Evolutionary conservation across 2,888 invertebrate species (phyloP).

Genomic region (Aphidoletes aphidimyza): DNA sequence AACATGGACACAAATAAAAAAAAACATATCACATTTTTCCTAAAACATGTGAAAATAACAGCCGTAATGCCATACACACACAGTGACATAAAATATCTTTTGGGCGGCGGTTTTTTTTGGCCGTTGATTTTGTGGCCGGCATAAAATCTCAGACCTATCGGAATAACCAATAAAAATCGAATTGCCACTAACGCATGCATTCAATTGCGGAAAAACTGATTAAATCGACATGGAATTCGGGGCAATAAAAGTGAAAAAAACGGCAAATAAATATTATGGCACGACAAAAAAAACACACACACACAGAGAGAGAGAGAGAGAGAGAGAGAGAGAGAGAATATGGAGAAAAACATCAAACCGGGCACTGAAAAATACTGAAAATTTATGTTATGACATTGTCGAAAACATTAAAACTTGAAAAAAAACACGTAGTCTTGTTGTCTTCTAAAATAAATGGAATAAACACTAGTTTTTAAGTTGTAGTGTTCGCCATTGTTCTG

Average conservation of each 20-base stretch:
- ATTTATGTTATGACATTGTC: background rate
- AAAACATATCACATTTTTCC: conserved; percentile 26
- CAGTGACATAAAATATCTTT: background rate
- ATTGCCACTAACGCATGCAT: conserved; percentile 9
- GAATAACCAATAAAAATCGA: background rate
- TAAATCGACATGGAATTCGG: background rate
- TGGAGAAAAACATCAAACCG: background rate
- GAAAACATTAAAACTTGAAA: background rate
- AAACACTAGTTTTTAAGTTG: conserved; percentile 17
- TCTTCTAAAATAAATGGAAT: background rate
- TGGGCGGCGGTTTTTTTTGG: background rate
- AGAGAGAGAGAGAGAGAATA: too few species aligned
- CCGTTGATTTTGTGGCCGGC: background rate
- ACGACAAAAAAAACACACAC: background rate
- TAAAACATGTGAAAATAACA: background rate
- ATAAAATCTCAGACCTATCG: conserved; percentile 8
- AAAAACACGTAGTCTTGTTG: background rate
- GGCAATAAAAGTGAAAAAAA: background rate
- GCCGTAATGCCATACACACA: background rate
- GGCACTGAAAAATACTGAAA: background rate
- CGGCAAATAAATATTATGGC: background rate
- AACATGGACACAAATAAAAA: background rate
- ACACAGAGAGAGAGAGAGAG: too few species aligned
- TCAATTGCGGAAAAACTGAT: conserved; percentile 3
- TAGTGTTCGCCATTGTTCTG: background rate